Percentiles rank a stretch among this genome's conserved stretches.
Evolutionary conservation across 2,113 vertebrate genomes (phyloP).

Genomic region (Oncorhynchus keta): DNA sequence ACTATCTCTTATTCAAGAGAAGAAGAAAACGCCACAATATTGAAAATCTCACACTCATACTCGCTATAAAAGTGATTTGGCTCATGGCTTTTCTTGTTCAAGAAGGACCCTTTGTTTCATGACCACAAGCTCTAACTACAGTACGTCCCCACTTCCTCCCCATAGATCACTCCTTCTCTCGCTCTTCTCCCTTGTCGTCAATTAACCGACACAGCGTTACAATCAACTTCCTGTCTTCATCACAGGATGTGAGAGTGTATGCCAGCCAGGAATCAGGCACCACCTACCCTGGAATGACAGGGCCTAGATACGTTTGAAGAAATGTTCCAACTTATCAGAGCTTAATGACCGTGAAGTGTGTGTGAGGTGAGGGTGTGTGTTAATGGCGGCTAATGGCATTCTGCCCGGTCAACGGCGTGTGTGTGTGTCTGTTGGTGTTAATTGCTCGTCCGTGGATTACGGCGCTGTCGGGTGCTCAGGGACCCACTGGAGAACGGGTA

Average conservation of each 20-base stretch:
- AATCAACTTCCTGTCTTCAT: constrained; percentile 62
- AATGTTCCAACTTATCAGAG: background rate
- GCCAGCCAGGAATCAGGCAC: constrained; percentile 27
- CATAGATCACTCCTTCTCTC: constrained; percentile 40
- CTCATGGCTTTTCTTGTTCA: no score
- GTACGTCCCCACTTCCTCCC: constrained; percentile 13
- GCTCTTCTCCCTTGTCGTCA: constrained; percentile 47
- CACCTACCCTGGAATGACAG: background rate
- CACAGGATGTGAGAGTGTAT: constrained; percentile 54
- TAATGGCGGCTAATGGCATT: constrained; percentile 26
- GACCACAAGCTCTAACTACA: background rate
- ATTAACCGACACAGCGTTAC: constrained; percentile 60
- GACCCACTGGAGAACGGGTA: background rate
- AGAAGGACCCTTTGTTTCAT: no score
- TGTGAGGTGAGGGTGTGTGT: constrained; percentile 2
- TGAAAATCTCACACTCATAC: no score
- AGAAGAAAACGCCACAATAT: no score
- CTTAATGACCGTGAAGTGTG: background rate
- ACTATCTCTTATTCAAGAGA: no score
- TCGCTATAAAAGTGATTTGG: no score
- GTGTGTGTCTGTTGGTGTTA: background rate
- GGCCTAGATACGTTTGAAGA: background rate
- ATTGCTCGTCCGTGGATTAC: background rate
- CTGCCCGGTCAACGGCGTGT: background rate
- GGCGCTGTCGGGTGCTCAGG: background rate